Evolutionary conservation across 2,797 vertebrate species (phyloP).

Genomic region (Leptoclinus maculatus): DNA sequence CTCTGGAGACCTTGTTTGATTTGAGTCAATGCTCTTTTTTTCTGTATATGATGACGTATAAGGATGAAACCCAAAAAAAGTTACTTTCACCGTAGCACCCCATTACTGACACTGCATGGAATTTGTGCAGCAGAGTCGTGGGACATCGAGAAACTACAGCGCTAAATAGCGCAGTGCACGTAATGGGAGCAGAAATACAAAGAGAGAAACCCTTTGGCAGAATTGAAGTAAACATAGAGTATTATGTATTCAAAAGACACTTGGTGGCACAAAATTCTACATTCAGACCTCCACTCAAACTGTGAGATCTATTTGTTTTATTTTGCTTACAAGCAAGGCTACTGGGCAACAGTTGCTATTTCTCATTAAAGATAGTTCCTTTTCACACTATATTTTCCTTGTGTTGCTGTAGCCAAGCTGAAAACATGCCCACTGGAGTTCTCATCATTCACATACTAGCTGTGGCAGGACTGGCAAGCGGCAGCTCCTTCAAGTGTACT

Average conservation of each 20-base stretch:
- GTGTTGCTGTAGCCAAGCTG: constrained; percentile 64
- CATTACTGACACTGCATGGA: background rate
- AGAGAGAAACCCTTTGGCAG: constrained; percentile 15
- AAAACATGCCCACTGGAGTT: constrained; percentile 75
- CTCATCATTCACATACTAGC: constrained; percentile 75
- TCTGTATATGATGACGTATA: constrained; percentile 14
- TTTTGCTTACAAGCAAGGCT: constrained; percentile 58
- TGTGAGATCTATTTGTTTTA: constrained; percentile 59
- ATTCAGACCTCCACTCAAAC: constrained; percentile 46
- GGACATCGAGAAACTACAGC: constrained; percentile 22
- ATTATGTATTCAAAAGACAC: constrained; percentile 40
- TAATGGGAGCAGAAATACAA: constrained; percentile 16
- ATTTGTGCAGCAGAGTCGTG: constrained; percentile 21
- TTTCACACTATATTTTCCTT: constrained; percentile 73
- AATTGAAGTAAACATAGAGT: constrained; percentile 24
- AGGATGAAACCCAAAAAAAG: constrained; percentile 15
- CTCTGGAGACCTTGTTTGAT: constrained; percentile 14
- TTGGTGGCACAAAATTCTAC: constrained; percentile 24
- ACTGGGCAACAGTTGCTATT: constrained; percentile 70
- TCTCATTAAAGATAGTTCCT: constrained; percentile 77
- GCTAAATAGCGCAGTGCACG: constrained; percentile 25
- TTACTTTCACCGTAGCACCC: constrained; percentile 11
- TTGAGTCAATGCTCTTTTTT: constrained; percentile 4
- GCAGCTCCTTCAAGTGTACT: constrained; percentile 77
- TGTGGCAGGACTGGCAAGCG: constrained; percentile 75